phyloP scores from a whole-genome alignment of 37 sponge, comb jelly and placozoan species.

The Chondrosia reniformis region DNA sequence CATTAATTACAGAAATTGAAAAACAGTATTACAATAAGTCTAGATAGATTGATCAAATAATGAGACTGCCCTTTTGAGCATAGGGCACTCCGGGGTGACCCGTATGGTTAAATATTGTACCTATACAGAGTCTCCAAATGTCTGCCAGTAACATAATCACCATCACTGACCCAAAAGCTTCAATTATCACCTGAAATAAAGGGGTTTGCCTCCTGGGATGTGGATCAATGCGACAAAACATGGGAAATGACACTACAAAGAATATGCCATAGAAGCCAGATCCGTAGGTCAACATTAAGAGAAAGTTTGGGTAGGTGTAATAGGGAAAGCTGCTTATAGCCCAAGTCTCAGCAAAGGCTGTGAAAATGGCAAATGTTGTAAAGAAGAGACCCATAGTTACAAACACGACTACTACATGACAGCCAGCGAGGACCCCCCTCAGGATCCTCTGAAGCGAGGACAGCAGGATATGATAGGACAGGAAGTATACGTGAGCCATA shows the following conservation, averaged over 20 bases:
- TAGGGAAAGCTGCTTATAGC: constrained; percentile 65
- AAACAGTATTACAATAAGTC: too few species aligned
- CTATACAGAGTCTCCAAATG: constrained; percentile 50
- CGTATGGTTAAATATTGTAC: too few species aligned
- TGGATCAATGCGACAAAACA: constrained; percentile 54
- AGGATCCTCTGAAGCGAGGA: constrained; percentile 15
- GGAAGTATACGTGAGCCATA: constrained; percentile 65
- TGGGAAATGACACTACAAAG: constrained; percentile 58
- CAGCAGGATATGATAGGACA: constrained; percentile 43
- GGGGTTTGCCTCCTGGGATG: background rate
- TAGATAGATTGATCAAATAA: too few species aligned
- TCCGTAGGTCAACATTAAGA: constrained; percentile 54
- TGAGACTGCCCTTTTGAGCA: too few species aligned
- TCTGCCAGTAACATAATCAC: constrained; percentile 47
- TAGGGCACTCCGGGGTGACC: too few species aligned
- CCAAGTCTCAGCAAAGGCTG: constrained; percentile 56
- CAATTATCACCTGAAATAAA: constrained; percentile 26
- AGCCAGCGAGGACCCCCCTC: background rate
- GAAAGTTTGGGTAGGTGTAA: constrained; percentile 56
- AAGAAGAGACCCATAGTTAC: background rate
- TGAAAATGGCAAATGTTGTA: constrained; percentile 9
- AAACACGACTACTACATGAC: background rate
- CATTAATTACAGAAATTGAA: too few species aligned
- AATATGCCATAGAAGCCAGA: constrained; percentile 53
- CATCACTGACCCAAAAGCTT: constrained; percentile 63